phyloP scores from a whole-genome alignment of 2,888 invertebrate genomes.

The Yponomeuta evonymella region DNA sequence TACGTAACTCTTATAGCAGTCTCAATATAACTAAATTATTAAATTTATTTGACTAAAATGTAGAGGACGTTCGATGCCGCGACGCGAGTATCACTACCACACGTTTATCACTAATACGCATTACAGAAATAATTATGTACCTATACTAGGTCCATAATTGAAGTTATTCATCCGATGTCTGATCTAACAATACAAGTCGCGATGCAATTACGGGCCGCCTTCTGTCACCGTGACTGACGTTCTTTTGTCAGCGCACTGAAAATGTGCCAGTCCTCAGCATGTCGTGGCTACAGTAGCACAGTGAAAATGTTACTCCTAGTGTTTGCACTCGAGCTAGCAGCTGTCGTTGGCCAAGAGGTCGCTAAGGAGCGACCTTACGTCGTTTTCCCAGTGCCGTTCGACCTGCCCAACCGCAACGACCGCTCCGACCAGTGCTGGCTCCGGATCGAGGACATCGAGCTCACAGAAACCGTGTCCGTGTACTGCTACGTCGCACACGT shows the following conservation, averaged over 20 bases:
- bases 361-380: slow-evolving; percentile 38
- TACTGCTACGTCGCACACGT: slow-evolving; percentile 52
- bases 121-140: neutral
- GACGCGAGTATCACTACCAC: too few relatives aligned
- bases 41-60: too few relatives aligned
- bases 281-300: slow-evolving; percentile 52
- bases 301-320: slow-evolving; percentile 62
- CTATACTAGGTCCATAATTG: neutral
- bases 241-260: slow-evolving; percentile 22
- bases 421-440: slow-evolving; percentile 64
- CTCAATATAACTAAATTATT: too few relatives aligned
- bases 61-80: too few relatives aligned
- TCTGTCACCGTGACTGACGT: slow-evolving; percentile 5
- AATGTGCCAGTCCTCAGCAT: slow-evolving; percentile 59
- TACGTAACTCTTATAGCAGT: too few relatives aligned
- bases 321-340: slow-evolving; percentile 21
- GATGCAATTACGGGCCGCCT: neutral
- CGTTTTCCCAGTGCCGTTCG: slow-evolving; percentile 54
- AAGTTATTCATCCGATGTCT: neutral
- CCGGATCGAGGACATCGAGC: slow-evolving; percentile 56
- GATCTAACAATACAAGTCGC: slow-evolving; percentile 8
- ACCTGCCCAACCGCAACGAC: slow-evolving; percentile 59
- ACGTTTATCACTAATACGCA: neutral
- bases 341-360: slow-evolving; percentile 20
- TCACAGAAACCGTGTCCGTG: slow-evolving; percentile 52